Conservation (phyloP, 2,113 vertebrate genomes). For the Melanostigma gelatinosum region DNA sequence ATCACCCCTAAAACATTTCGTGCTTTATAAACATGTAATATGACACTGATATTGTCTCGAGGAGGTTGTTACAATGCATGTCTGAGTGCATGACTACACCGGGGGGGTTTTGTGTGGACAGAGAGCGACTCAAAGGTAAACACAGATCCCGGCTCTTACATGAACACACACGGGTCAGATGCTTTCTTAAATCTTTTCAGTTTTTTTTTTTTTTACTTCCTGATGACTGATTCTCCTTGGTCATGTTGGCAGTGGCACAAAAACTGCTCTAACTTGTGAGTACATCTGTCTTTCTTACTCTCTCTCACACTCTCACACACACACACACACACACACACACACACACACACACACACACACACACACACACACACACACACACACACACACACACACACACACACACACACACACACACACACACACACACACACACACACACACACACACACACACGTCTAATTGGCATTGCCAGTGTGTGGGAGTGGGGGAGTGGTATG, state of each 20-base stretch:
- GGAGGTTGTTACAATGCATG: neutral
- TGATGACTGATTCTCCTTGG: neutral
- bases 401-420: slow-evolving; percentile 7
- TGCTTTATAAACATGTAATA: neutral
- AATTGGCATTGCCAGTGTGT: slow-evolving; percentile 64
- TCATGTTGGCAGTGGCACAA: neutral
- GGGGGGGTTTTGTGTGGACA: neutral
- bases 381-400: slow-evolving; percentile 15
- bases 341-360: slow-evolving; percentile 16
- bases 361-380: slow-evolving; percentile 15
- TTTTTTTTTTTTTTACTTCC: neutral
- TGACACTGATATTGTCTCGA: neutral
- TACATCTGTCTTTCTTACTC: neutral
- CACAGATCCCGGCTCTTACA: neutral
- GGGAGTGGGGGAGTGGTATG: slow-evolving; percentile 57
- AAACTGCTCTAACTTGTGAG: neutral
- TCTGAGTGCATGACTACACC: neutral
- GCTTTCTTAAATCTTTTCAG: neutral
- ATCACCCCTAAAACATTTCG: neutral
- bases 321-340: slow-evolving; percentile 15
- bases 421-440: slow-evolving; percentile 12
- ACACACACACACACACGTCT: slow-evolving; percentile 21
- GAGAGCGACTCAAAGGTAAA: neutral
- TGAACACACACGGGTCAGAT: neutral
- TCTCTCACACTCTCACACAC: neutral